phyloP scores from a whole-genome alignment of 2,888 invertebrate species.

The Euproctis similis region DNA sequence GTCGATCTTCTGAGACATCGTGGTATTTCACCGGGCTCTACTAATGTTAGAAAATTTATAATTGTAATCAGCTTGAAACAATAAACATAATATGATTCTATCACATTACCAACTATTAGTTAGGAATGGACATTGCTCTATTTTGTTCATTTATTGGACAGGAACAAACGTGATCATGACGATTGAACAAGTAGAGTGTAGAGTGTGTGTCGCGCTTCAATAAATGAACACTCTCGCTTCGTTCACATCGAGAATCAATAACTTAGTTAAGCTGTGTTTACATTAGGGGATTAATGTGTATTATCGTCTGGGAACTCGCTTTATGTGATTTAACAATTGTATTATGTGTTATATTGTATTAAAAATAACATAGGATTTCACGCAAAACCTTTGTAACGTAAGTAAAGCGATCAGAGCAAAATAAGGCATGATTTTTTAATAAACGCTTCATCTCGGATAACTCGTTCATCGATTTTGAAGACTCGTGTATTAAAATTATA shows the following conservation, averaged over 20 bases:
- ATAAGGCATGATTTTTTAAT: not conserved
- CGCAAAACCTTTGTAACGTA: not conserved
- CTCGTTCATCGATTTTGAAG: too few relatives aligned
- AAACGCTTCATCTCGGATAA: not conserved
- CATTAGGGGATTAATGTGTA: constrained; percentile 39
- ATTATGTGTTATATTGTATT: not conserved
- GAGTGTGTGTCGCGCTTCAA: constrained; percentile 48
- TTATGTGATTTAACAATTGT: constrained; percentile 14
- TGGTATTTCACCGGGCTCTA: too few relatives aligned
- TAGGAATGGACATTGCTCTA: constrained; percentile 40
- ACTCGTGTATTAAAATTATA: too few relatives aligned
- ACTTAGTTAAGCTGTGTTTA: constrained; percentile 42
- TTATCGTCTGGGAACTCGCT: constrained; percentile 22
- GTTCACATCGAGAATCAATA: constrained; percentile 52
- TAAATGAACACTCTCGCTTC: constrained; percentile 32
- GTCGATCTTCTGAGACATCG: too few relatives aligned
- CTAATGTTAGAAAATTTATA: too few relatives aligned
- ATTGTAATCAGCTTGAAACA: constrained; percentile 17
- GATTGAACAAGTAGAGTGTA: constrained; percentile 54
- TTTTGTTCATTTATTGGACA: constrained; percentile 58
- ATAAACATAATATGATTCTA: constrained; percentile 33
- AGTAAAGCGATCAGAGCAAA: not conserved
- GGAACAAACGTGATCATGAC: constrained; percentile 63
- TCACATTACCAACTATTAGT: constrained; percentile 31
- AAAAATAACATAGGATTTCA: not conserved